Evolutionary conservation across 2,888 invertebrate genomes (phyloP).

Genomic region (Nasonovia ribisnigri): DNA sequence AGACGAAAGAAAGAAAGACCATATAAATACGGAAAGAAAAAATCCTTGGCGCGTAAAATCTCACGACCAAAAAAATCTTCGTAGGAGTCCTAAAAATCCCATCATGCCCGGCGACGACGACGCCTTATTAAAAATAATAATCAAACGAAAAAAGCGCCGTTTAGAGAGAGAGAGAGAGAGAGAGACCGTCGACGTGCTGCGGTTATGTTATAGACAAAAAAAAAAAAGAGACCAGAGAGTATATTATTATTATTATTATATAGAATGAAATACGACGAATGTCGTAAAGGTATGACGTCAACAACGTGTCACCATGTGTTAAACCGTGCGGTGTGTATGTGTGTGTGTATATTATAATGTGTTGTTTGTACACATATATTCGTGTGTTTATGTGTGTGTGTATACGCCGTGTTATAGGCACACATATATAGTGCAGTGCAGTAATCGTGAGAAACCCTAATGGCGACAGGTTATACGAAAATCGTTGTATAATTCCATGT

Average conservation of each 20-base stretch:
- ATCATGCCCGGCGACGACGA: constrained; percentile 44
- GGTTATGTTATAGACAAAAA: constrained; percentile 4
- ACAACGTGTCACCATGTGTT: constrained; percentile 64
- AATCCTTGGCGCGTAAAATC: constrained; percentile 41
- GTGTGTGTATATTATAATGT: constrained; percentile 6
- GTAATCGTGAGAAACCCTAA: constrained; percentile 62
- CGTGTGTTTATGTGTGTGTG: not conserved
- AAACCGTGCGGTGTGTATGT: not conserved
- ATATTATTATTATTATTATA: constrained; percentile 20
- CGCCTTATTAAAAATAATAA: constrained; percentile 62
- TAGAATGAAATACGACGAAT: constrained; percentile 58
- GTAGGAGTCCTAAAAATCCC: constrained; percentile 62
- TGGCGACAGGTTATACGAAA: constrained; percentile 64
- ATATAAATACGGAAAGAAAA: not conserved
- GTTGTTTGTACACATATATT: not conserved
- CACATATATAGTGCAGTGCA: not conserved
- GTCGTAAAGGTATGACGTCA: constrained; percentile 65
- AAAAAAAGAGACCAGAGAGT: constrained; percentile 6
- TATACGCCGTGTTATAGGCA: not conserved
- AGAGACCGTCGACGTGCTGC: not conserved
- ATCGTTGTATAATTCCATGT: constrained; percentile 58
- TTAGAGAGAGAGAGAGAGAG: not conserved
- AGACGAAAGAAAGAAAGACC: constrained; percentile 21
- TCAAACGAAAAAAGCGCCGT: constrained; percentile 50
- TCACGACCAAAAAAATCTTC: constrained; percentile 61